phyloP scores from a whole-genome alignment of 1,140 invertebrate genomes.

The Harlomillsia oculata region DNA sequence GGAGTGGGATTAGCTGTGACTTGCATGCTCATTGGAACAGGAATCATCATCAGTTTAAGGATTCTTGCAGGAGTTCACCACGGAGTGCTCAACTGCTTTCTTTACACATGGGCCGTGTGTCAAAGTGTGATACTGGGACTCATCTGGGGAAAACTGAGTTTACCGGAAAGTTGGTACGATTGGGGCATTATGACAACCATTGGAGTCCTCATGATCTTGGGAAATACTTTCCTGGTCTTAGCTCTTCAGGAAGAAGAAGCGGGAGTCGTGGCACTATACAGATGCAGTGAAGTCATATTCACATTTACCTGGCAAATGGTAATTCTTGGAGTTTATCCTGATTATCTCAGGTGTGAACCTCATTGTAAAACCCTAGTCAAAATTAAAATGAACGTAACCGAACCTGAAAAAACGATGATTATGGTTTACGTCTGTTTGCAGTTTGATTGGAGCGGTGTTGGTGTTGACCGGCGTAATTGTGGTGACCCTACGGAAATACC shows the following conservation, averaged over 20 bases:
- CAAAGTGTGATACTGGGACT: background rate
- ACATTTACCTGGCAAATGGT: conserved; percentile 23
- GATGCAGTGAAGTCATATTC: conserved; percentile 20
- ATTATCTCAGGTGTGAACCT: conserved; percentile 8
- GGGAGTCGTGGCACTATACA: conserved; percentile 14
- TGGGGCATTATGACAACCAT: background rate
- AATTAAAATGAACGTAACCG: background rate
- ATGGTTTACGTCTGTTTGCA: conserved; percentile 41
- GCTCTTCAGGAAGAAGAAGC: conserved; percentile 21
- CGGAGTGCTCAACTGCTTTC: conserved; percentile 10
- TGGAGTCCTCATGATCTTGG: background rate
- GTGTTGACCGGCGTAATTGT: conserved; percentile 73
- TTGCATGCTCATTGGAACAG: conserved; percentile 7
- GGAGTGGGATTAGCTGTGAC: conserved; percentile 15
- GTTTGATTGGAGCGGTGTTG: conserved; percentile 68
- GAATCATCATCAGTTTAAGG: conserved; percentile 6
- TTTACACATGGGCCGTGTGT: background rate
- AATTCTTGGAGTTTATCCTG: conserved; percentile 9
- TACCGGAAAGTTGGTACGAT: background rate
- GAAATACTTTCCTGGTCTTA: conserved; percentile 10
- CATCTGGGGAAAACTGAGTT: background rate
- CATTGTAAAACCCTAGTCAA: background rate
- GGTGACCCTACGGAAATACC: conserved; percentile 74
- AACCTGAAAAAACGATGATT: background rate
- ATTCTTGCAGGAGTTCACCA: conserved; percentile 17